Conservation (phyloP, 2,797 vertebrate genomes). For the Microtus obscurus region DNA sequence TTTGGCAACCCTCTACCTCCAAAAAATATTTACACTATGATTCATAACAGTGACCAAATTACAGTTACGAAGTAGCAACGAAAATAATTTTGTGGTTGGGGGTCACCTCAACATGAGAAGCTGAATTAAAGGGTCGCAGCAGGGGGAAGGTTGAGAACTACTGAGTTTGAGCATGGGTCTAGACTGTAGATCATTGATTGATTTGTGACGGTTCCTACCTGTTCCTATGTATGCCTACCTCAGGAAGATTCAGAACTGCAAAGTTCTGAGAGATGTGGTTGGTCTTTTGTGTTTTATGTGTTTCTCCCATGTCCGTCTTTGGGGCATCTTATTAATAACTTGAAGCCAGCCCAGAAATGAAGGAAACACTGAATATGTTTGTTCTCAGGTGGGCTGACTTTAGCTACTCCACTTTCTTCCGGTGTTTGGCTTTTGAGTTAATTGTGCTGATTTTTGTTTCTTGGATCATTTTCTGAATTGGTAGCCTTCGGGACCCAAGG, state of each 20-base stretch:
- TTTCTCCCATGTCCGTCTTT: neutral
- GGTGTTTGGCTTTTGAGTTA: neutral
- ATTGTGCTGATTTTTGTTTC: neutral
- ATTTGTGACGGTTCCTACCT: conserved; percentile 5
- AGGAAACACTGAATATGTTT: conserved; percentile 23
- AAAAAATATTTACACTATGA: neutral
- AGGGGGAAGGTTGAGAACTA: neutral
- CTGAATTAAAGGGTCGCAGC: neutral
- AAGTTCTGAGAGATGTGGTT: neutral
- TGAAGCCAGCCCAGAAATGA: conserved; percentile 28
- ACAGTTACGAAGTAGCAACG: neutral
- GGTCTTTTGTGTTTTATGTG: conserved; percentile 17
- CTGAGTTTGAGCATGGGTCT: neutral
- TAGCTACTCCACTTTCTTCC: neutral
- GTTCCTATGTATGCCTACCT: neutral
- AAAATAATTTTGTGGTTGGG: neutral
- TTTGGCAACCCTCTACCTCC: neutral
- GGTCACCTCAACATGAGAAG: neutral
- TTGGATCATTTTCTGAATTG: neutral
- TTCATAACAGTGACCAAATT: neutral
- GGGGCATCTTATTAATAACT: neutral
- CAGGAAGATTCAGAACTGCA: neutral
- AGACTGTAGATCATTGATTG: neutral
- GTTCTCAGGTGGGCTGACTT: conserved; percentile 38
- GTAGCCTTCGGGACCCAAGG: conserved; percentile 21